Conservation (phyloP, 35 echinoderm and acorn worm species). For the Patiria miniata region DNA sequence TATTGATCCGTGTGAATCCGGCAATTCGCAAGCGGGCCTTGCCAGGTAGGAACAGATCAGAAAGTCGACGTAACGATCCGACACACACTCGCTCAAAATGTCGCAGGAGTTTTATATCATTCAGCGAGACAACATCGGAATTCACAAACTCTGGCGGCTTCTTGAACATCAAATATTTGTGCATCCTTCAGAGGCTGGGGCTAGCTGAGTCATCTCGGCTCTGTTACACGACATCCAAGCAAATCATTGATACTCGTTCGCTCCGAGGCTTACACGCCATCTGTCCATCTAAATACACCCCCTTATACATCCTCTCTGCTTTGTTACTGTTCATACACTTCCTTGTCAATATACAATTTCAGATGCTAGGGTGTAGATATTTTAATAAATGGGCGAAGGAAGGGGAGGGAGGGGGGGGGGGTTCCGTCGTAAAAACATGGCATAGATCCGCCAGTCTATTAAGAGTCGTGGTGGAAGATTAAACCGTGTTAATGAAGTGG, state of each 20-base stretch:
- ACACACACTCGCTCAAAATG: too few species aligned
- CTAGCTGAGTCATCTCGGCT: background rate
- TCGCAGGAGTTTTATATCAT: background rate
- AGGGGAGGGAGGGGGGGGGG: background rate
- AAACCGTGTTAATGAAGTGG: slow-evolving; percentile 31
- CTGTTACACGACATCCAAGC: background rate
- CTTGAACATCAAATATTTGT: slow-evolving; percentile 29
- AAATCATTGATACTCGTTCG: background rate
- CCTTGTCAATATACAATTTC: background rate
- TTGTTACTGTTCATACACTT: background rate
- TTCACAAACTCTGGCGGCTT: background rate
- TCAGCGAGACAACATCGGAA: slow-evolving; percentile 24
- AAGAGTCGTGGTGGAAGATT: slow-evolving; percentile 16
- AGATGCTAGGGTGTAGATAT: background rate
- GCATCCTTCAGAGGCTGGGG: background rate
- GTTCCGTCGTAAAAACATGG: background rate
- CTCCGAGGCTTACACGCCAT: background rate
- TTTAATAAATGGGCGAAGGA: slow-evolving; percentile 1
- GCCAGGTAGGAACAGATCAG: too few species aligned
- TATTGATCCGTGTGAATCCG: too few species aligned
- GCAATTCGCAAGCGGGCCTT: too few species aligned
- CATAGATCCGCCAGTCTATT: background rate
- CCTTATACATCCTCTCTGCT: background rate
- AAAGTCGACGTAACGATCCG: too few species aligned
- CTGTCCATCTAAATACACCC: slow-evolving; percentile 16